Evolutionary conservation across 2,888 invertebrate genomes (phyloP).

Genomic region (Zygothrica quintamaculata): DNA sequence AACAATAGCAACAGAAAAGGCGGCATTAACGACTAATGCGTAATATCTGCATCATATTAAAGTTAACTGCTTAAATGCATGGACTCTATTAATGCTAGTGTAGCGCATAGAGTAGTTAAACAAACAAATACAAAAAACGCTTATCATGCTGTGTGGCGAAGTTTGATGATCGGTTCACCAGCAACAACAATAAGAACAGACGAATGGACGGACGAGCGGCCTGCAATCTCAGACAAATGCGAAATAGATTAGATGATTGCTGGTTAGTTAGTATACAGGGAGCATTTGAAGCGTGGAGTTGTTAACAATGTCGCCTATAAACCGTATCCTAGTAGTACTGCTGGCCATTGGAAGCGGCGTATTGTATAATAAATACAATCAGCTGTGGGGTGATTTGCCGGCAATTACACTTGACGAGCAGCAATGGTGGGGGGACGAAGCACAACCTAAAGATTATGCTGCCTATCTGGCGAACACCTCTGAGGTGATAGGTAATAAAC

Average conservation of each 20-base stretch:
- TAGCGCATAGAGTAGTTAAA: slow-evolving; percentile 12
- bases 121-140: slow-evolving; percentile 22
- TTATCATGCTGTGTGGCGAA: slow-evolving; percentile 53
- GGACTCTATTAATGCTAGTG: background rate
- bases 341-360: slow-evolving; percentile 69
- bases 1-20: background rate
- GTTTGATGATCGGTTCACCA: slow-evolving; percentile 22
- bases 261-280: slow-evolving; percentile 24
- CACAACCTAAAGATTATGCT: slow-evolving; percentile 68
- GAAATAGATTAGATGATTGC: slow-evolving; percentile 26
- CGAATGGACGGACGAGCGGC: too few species aligned
- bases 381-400: slow-evolving; percentile 59
- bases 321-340: slow-evolving; percentile 65
- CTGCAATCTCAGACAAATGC: slow-evolving; percentile 31
- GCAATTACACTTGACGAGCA: slow-evolving; percentile 66
- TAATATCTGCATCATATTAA: background rate
- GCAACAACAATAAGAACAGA: slow-evolving; percentile 2
- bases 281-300: slow-evolving; percentile 32
- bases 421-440: slow-evolving; percentile 82
- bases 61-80: slow-evolving; percentile 1
- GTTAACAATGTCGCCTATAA: slow-evolving; percentile 59
- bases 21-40: slow-evolving; percentile 1
- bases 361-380: slow-evolving; percentile 65
- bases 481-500: slow-evolving; percentile 63
- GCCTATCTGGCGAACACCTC: slow-evolving; percentile 73